Conservation (phyloP, 2,888 invertebrate species). For the Aradus depressus region DNA sequence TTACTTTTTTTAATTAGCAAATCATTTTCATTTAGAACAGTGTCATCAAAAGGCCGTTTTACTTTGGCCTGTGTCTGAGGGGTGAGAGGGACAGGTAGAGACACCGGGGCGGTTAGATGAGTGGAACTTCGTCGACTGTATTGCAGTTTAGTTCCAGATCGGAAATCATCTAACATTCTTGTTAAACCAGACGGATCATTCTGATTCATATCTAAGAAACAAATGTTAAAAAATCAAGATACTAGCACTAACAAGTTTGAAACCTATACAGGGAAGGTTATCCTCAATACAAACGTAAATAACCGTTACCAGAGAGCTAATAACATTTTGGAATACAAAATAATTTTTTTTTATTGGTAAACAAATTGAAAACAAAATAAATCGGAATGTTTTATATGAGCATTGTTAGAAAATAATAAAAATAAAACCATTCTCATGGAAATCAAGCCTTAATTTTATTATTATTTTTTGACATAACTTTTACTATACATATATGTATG, state of each 20-base stretch:
- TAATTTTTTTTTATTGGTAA: too few relatives aligned
- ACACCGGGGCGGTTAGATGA: conserved; percentile 14
- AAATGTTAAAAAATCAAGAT: not conserved
- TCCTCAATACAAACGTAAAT: too few relatives aligned
- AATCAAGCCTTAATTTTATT: too few relatives aligned
- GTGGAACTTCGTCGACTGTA: conserved; percentile 13
- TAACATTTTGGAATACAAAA: too few relatives aligned
- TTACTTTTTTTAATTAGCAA: conserved; percentile 24
- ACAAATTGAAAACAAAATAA: not conserved
- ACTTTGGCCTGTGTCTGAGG: conserved; percentile 5
- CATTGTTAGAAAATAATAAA: not conserved
- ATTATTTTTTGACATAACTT: too few relatives aligned
- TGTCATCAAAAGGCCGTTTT: conserved; percentile 25
- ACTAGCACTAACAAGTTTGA: not conserved
- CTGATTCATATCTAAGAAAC: conserved; percentile 2
- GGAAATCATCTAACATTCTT: conserved; percentile 36
- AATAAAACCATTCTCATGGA: too few relatives aligned
- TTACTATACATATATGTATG: too few relatives aligned
- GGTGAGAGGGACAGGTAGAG: conserved; percentile 2
- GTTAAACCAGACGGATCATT: conserved; percentile 36
- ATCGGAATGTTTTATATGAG: not conserved
- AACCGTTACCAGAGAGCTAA: too few relatives aligned
- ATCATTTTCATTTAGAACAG: conserved; percentile 24
- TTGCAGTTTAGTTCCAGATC: conserved; percentile 31
- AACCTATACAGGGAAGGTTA: too few relatives aligned